Evolutionary conservation across 2,797 vertebrate genomes (phyloP).

Genomic region (Rhabdophis nuchalis): DNA sequence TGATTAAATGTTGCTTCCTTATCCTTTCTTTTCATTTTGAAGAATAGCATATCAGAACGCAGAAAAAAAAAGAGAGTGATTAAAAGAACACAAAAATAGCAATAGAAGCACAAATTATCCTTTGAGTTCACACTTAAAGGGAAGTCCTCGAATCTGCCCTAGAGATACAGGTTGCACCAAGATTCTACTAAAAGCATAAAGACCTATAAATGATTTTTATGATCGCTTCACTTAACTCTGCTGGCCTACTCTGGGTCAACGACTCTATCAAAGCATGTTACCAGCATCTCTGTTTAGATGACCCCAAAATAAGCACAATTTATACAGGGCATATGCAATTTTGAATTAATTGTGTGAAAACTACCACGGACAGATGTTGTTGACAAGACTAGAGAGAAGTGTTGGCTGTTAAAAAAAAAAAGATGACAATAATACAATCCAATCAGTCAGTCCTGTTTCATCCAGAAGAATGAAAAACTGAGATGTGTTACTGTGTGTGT

Average conservation of each 20-base stretch:
- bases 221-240: not conserved
- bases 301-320: not conserved
- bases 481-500: not conserved
- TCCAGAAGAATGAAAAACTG: slow-evolving; percentile 57
- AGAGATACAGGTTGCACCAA: not conserved
- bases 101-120: not conserved
- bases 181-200: not conserved
- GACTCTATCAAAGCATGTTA: not conserved
- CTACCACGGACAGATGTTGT: not conserved
- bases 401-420: slow-evolving; percentile 32
- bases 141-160: not conserved
- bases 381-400: slow-evolving; percentile 3
- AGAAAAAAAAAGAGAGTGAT: not conserved
- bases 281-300: not conserved
- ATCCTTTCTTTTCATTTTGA: not conserved
- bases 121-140: not conserved
- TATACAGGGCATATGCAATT: not conserved
- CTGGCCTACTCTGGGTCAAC: not conserved
- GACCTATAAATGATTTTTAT: not conserved
- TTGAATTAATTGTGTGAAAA: not conserved
- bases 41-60: not conserved
- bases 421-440: slow-evolving; percentile 28
- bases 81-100: not conserved
- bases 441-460: not conserved
- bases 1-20: not conserved